Evolutionary conservation across 2,797 vertebrate genomes (phyloP), one percentile per base, ranked within the genome.

Genomic region (Sebastes paucispinis): DNA sequence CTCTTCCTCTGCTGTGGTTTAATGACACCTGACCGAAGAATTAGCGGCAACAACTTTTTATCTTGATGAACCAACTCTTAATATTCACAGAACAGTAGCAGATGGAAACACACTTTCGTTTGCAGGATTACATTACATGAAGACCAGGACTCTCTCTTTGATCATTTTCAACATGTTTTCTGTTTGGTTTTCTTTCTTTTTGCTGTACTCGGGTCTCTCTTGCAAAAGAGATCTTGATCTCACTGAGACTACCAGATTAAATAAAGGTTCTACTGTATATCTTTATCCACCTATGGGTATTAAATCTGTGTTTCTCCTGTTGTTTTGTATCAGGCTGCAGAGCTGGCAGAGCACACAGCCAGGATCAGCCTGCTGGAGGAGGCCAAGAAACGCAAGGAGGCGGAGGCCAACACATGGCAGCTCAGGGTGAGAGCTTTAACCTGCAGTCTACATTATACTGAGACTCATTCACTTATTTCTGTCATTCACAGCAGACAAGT

Each of bases 341-440:
- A 99, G 84, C 94, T 99, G 8, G 97, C 96, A 0, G 96, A 98
- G 82, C 97, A 98, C 87, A 96, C 97, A 0, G 94, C 96, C 69
- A 97, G 90, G 93, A 99, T 99, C 32, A 88, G 92, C 0, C 90
- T 96, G 31, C 95, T 99, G 69, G 98, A 99, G 91, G 97, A 98
- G 70, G 97, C 97, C 3, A 96, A 93, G 93, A 95, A 57, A 81
- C 93, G 93, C 91, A 98, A 99, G 84, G 98, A 99, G 86, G 94
- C 94, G 2, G 98, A 99, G 83, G 98, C 96, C 0, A 88, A 95
- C 74, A 87, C 96, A 81, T 99, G 98, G 98, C 97, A 98, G 85
- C 92, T 95, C 85, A 95, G 91, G 94, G 98, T 99, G 88, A 96
- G 96, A 75, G 63, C 31, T 78, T 58, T 2, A 70, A 50, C 47